Base-by-base conservation (phyloP, 2,797 vertebrate genomes). In the Oophaga sylvatica region DNA sequence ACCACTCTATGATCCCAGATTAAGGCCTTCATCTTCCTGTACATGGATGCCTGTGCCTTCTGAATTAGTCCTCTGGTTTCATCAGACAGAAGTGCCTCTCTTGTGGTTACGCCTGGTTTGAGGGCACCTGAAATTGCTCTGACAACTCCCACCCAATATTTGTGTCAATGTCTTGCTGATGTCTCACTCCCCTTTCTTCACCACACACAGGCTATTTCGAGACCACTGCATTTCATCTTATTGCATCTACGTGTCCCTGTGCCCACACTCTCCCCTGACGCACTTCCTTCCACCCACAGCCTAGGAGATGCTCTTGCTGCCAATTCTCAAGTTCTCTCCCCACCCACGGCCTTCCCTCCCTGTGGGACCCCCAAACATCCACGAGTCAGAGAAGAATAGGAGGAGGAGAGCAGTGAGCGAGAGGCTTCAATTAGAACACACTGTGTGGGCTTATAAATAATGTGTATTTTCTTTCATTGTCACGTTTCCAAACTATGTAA, bases 221-320 rank as follows among this genome's bases (percentile, higher is more conserved):
- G 92, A 90, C 84, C 84, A 81, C 90, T 90, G 92, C 80, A 89
- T 89, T 90, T 92, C 90, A 92, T 91, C 90, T 92, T 80, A 84
- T 85, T 91, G 90, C 91, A 91, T 92, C 90, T 93, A 93, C 91
- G 92, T 93, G 90, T 92, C 91, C 91, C 90, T 90, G 88, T 90
- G 91, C 91, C 90, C 71, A 91, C 75, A 91, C 93, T 92, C 92
- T 90, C 92, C 89, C 88, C 91, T 92, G 93, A 94, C 93, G 93
- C 93, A 94, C 93, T 93, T 94, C 93, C 93, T 93, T 84, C 93
- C 91, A 83, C 93, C 94, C 93, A 93, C 94, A 87, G 84, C 57
- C 84, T 35, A 62, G 78, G 75, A 86, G 73, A 86, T 80, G 76
- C 81, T 77, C 81, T 86, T 68, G 77, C 84, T 87, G 86, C 86